Base-by-base conservation (phyloP, 2,888 invertebrate species). In the Pinctada fucata region DNA sequence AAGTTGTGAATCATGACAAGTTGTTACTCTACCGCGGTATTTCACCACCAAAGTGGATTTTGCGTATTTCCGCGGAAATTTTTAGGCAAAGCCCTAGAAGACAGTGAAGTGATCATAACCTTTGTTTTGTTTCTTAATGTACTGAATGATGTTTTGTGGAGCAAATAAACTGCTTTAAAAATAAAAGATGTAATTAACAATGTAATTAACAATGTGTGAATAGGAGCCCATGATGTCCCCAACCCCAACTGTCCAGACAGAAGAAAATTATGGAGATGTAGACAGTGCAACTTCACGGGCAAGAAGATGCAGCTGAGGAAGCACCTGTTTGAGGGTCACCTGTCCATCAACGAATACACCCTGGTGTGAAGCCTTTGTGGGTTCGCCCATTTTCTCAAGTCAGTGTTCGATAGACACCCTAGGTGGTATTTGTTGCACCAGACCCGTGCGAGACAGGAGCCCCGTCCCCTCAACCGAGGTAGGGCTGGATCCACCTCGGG, bases 1-100 rank as follows among this genome's bases (percentile, higher is more conserved):
- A 48, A 31, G 52, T 75, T 3, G 69, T 69, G 5, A 52, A 69
- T 47, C 75, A 75, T 13, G 31, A 75, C 47, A 69, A 75, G n/a
- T 47, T 75, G 16, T 50, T 69, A 8, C 69, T 50, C 8, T 69
- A 69, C 16, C 6, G 6, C 6, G 69, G 69, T 13, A n/a, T 13
- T 50, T 48, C 69, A 49, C 69, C 69, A 69, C 69, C 50, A 3
- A 69, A 69, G 31, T 68, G 68, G 68, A 31, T 31, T 31, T 31
- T 31, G 31, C 31, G 31, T 31, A 31, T 31, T 31, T 31, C 31
- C 31, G 31, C 31, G 31, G 31, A 31, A 31, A 31, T 31, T 31
- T 31, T 31, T 31, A 31, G 31, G 31, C 31, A 31, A 31, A 31
- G 31, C 31, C 31, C 31, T 31, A 31, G 31, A 31, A 31, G 31